These are phyloP conservation scores for Caligus rogercresseyi DNA, from an alignment of 1,140 invertebrate species.

Conservation along the genomic window DNA sequence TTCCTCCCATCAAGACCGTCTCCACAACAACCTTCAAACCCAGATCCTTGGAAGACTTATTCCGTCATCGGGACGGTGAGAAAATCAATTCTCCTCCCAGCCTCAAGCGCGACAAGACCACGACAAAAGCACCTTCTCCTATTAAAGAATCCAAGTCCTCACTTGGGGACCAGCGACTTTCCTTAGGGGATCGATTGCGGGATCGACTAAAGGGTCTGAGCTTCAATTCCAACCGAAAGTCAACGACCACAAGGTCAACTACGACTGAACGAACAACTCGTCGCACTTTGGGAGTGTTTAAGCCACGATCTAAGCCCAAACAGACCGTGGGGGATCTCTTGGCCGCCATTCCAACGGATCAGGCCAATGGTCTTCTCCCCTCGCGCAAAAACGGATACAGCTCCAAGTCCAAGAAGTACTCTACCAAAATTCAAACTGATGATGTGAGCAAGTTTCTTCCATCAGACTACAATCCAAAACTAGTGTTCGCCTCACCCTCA, in stretches of 20 bases:
- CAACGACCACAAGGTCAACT: background rate
- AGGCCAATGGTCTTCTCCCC: background rate
- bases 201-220: background rate
- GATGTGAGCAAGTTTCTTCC: constrained; percentile 1
- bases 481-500: background rate
- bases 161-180: background rate
- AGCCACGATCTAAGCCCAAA: background rate
- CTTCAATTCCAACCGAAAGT: background rate
- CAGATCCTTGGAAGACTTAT: constrained; percentile 11
- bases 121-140: background rate
- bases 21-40: constrained; percentile 11
- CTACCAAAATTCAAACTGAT: background rate
- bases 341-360: background rate
- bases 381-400: background rate
- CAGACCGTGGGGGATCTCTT: background rate
- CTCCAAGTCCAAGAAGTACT: background rate
- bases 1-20: background rate
- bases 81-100: background rate
- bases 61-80: constrained; percentile 4
- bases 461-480: background rate
- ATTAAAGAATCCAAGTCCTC: background rate
- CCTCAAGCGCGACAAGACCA: background rate
- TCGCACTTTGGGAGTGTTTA: background rate
- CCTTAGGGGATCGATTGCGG: background rate
- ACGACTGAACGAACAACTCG: background rate